Evolutionary conservation across 1,140 invertebrate species (phyloP), one percentile per base, ranked within the genome.

Genomic region (Sminthurides bifidus): DNA sequence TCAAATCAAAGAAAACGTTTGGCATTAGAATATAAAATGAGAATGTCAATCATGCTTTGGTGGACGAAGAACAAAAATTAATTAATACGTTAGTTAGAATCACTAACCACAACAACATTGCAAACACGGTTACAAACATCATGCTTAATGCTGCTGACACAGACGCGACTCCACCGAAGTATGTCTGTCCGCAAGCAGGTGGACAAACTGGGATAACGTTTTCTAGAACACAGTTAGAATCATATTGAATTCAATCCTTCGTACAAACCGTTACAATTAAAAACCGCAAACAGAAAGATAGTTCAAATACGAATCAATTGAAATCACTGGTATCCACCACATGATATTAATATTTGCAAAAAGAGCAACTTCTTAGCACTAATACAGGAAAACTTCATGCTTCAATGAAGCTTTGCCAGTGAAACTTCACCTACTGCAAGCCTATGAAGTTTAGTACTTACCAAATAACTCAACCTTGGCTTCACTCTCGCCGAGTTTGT

Each of bases 141-240:
- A 77, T 60, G 8, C 70, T 72, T n/a, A 64, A 59, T 1, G 60
- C 50, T 15, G 67, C 62, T 14, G 69, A 68, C 29, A 29, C 73
- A 43, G 78, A 79, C 50, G 74, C 73, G 17, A 38, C 26, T 67
- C 78, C 82, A 46, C 54, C 52, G 45, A 54, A 64, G 50, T 77
- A 74, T 48, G 78, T 76, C 72, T 83, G 81, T 35, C 83, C 85
- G 75, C 89, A 93, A 66, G 89, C 89, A 62, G 89, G 89, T 63
- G 88, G 89, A 70, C 89, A 93, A 65, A 92, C 83, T 56, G 88
- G 87, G 58, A 90, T 88, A 68, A 88, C 82, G 46, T 86, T 85
- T 78, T 92, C 85, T 86, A 80, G 67, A 70, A 65, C 69, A 67
- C 60, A 58, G 64, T 68, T 57, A 23, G 54, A 63, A 54, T 30